A percentile compares a stretch with the other conserved stretches of the same genome.
These are phyloP conservation scores for Pelodiscus sinensis DNA, from an alignment of 2,113 vertebrate species.

Conservation along the genomic window DNA sequence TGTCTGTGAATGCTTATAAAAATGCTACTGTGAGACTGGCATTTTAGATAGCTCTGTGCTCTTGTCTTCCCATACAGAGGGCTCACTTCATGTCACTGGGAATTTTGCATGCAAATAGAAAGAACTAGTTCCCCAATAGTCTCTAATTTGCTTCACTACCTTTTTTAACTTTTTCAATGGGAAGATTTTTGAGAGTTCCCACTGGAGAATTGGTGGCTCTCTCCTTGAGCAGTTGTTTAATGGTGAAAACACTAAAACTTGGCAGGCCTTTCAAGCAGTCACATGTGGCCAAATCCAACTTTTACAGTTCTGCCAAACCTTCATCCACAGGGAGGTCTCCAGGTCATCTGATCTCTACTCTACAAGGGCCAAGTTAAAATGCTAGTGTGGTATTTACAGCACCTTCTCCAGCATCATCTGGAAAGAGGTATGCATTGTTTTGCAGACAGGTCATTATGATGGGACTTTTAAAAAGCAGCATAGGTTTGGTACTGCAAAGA, in stretches of 20 bases:
- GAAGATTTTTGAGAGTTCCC: neutral
- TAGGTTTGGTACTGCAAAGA: neutral
- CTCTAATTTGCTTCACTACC: no score
- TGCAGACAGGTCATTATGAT: neutral
- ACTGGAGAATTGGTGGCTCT: neutral
- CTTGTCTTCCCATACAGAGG: neutral
- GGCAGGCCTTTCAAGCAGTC: neutral
- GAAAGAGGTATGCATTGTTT: neutral
- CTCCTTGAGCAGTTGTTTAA: neutral
- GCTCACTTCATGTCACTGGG: neutral
- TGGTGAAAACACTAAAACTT: neutral
- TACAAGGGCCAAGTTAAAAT: neutral
- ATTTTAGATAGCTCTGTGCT: neutral
- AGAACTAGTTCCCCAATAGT: neutral
- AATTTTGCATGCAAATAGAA: neutral
- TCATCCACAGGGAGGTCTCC: neutral
- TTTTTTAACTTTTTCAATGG: neutral
- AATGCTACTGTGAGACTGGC: neutral
- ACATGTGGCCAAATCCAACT: neutral
- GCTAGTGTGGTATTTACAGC: fast-evolving
- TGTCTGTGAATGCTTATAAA: constrained; percentile 10
- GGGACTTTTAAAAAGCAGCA: neutral
- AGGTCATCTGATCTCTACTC: neutral
- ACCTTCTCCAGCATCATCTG: neutral
- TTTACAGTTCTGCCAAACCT: fast-evolving